Evolutionary conservation across 2,888 invertebrate genomes (phyloP).

Genomic region (Dorcus parallelipipedus): DNA sequence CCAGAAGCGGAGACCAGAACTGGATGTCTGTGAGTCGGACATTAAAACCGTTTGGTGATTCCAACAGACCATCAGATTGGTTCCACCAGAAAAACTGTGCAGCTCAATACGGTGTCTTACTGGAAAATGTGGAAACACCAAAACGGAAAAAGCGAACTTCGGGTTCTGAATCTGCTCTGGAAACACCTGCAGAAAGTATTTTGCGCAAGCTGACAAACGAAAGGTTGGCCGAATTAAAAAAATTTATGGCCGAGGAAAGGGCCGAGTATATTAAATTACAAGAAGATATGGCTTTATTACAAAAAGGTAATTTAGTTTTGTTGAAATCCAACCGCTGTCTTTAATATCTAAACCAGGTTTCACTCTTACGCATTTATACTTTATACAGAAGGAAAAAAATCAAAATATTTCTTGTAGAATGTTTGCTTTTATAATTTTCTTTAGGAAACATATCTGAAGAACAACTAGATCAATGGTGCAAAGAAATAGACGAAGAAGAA

Average conservation of each 20-base stretch:
- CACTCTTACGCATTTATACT: too few species aligned
- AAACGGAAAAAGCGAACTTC: conserved; percentile 77
- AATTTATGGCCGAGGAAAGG: conserved; percentile 66
- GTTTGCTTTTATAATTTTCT: conserved; percentile 4
- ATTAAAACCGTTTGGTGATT: conserved; percentile 72
- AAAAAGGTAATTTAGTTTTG: conserved; percentile 45
- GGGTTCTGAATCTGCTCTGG: conserved; percentile 51
- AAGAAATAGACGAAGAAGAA: conserved; percentile 69
- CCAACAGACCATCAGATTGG: conserved; percentile 77
- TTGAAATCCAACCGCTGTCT: too few species aligned
- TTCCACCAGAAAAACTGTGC: conserved; percentile 90
- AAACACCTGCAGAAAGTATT: conserved; percentile 77
- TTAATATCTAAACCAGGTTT: too few species aligned
- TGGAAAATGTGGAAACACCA: conserved; percentile 80
- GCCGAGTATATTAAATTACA: conserved; percentile 71
- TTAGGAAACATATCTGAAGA: conserved; percentile 61
- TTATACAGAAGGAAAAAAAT: too few species aligned
- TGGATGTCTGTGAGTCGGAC: conserved; percentile 86
- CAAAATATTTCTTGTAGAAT: not conserved
- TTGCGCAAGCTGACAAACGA: conserved; percentile 74
- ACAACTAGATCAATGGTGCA: conserved; percentile 70
- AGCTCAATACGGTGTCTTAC: conserved; percentile 77
- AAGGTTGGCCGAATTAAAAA: conserved; percentile 72
- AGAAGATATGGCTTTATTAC: conserved; percentile 57
- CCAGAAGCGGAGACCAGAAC: conserved; percentile 84